These are phyloP conservation scores for Rhynchopsitta pachyrhyncha DNA, from an alignment of 2,113 vertebrate species.

Conservation along the genomic window DNA sequence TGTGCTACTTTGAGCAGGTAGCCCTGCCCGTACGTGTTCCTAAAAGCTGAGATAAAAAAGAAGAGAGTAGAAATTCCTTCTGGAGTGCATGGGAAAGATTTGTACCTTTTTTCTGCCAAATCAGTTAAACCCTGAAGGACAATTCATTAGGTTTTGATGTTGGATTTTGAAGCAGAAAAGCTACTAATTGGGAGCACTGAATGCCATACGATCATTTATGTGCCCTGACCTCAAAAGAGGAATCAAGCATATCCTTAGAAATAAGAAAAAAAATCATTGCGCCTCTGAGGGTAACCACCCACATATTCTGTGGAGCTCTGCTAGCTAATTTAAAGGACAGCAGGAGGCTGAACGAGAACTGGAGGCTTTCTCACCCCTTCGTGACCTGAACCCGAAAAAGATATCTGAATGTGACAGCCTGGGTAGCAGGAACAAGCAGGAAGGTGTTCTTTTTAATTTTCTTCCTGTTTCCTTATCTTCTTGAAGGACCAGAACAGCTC, in stretches of 20 bases:
- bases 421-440: not conserved
- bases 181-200: not conserved
- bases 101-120: not conserved
- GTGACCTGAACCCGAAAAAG: not conserved
- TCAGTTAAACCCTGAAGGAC: not conserved
- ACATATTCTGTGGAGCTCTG: not conserved
- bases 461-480: not conserved
- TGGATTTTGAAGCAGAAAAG: not conserved
- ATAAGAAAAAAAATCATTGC: not conserved
- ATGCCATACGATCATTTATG: fast-evolving
- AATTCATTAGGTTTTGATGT: not conserved
- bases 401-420: not conserved
- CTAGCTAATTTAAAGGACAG: not conserved
- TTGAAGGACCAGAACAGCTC: not conserved
- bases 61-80: not conserved
- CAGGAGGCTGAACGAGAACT: not conserved
- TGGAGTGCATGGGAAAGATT: not conserved
- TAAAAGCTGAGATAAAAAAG: not conserved
- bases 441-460: not conserved
- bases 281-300: not conserved
- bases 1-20: not conserved
- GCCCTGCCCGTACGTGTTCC: not conserved
- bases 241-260: not conserved
- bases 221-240: not conserved
- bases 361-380: not conserved